Evolutionary conservation across 2,888 invertebrate genomes (phyloP).

Genomic region (Phytoseiulus persimilis): DNA sequence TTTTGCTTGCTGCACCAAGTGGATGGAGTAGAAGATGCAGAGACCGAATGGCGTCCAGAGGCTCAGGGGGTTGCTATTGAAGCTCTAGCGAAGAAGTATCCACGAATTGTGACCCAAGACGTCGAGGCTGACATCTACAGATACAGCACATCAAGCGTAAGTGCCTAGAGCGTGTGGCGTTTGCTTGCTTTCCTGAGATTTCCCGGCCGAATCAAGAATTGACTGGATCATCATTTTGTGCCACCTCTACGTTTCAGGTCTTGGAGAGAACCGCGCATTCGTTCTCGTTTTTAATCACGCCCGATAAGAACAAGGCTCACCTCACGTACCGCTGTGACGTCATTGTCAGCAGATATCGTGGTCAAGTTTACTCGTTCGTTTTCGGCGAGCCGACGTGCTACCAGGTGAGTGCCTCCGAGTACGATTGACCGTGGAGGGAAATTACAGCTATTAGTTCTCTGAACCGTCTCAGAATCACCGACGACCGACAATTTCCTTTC

Average conservation of each 20-base stretch:
- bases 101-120: not conserved
- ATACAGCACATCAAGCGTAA: slow-evolving; percentile 10
- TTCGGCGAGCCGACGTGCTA: slow-evolving; percentile 22
- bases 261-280: not conserved
- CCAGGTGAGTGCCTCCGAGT: not conserved
- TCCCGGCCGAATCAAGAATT: too few relatives aligned
- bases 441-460: too few relatives aligned
- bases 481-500: too few relatives aligned
- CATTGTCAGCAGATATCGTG: slow-evolving; percentile 10
- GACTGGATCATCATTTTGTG: too few relatives aligned
- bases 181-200: too few relatives aligned
- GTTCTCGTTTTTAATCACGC: not conserved
- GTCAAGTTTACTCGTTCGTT: slow-evolving; percentile 27
- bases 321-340: slow-evolving; percentile 21
- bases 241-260: not conserved
- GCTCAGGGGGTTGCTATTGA: not conserved
- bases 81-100: slow-evolving; percentile 18
- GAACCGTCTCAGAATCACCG: too few relatives aligned
- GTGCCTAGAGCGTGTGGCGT: not conserved
- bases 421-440: too few relatives aligned
- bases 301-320: not conserved
- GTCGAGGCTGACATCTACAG: not conserved
- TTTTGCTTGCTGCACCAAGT: not conserved
- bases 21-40: not conserved
- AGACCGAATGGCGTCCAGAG: not conserved